Conservation (phyloP, 2,113 vertebrate genomes). For the Ornithorhynchus anatinus region DNA sequence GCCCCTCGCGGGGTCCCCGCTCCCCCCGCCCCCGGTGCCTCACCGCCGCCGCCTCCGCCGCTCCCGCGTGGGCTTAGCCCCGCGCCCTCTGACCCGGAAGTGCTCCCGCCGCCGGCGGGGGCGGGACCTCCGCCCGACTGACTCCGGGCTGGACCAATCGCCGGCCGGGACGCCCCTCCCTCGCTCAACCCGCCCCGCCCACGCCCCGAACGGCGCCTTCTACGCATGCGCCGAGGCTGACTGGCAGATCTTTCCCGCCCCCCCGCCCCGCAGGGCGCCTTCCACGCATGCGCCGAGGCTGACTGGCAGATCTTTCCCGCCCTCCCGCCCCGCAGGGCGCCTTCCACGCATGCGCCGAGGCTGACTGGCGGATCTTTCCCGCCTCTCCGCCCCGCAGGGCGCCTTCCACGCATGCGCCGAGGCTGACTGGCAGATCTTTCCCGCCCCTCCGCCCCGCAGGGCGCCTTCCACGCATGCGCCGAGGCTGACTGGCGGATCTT, state of each 20-base stretch:
- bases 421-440: rapidly evolving
- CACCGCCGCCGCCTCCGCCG: not conserved
- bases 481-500: not conserved
- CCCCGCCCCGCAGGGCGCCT: rapidly evolving
- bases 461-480: not conserved
- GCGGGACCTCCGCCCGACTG: too few relatives aligned
- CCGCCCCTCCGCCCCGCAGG: not conserved
- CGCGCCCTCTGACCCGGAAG: too few relatives aligned
- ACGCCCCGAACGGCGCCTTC: too few relatives aligned
- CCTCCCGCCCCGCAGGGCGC: too few relatives aligned
- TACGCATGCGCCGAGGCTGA: too few relatives aligned
- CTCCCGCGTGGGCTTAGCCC: conserved; percentile 14
- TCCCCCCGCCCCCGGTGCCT: rapidly evolving
- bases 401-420: not conserved
- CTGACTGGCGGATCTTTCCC: rapidly evolving
- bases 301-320: not conserved
- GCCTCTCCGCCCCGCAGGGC: not conserved
- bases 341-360: too few relatives aligned
- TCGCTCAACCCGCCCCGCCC: too few relatives aligned
- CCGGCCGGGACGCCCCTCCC: too few relatives aligned
- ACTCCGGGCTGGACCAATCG: too few relatives aligned
- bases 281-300: rapidly evolving
- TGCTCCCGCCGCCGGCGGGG: too few relatives aligned
- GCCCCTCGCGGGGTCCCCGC: not conserved
- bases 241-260: not conserved